Evolutionary conservation across 2,888 invertebrate species (phyloP).

Genomic region (Scaptomyza cyrtandrae): DNA sequence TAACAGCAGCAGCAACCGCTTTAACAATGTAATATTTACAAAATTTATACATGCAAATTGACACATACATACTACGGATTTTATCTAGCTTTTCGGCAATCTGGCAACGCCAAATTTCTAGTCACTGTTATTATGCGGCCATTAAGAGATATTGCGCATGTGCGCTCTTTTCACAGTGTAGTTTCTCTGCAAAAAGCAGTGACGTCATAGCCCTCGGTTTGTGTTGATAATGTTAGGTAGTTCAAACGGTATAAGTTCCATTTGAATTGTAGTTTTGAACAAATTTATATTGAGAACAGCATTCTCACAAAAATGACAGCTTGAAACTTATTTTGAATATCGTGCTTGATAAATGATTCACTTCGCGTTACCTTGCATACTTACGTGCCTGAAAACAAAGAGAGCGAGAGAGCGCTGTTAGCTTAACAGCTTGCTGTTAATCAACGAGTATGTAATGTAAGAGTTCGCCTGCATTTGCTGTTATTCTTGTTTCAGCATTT

Average conservation of each 20-base stretch:
- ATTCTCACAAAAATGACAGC: not conserved
- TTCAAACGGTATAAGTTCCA: not conserved
- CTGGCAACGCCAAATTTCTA: slow-evolving; percentile 8
- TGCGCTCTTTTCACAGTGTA: not conserved
- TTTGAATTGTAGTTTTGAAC: too few relatives aligned
- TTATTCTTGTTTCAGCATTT: slow-evolving; percentile 8
- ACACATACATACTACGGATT: not conserved
- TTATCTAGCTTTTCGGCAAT: not conserved
- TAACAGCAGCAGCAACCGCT: slow-evolving; percentile 4
- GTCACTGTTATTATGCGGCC: slow-evolving; percentile 7
- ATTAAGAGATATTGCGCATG: not conserved
- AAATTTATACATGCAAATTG: not conserved
- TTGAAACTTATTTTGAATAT: not conserved
- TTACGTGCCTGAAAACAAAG: not conserved
- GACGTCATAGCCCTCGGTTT: slow-evolving; percentile 2
- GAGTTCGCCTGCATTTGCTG: not conserved
- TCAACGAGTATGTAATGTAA: not conserved
- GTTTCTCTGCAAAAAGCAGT: not conserved
- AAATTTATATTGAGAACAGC: not conserved
- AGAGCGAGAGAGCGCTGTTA: slow-evolving; percentile 3
- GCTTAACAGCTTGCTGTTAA: not conserved
- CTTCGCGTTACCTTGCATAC: slow-evolving; percentile 2
- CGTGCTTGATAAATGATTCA: not conserved
- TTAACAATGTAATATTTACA: slow-evolving; percentile 22
- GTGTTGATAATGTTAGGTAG: not conserved